phyloP scores from a whole-genome alignment of 2,113 vertebrate genomes.

The Dipodomys merriami region DNA sequence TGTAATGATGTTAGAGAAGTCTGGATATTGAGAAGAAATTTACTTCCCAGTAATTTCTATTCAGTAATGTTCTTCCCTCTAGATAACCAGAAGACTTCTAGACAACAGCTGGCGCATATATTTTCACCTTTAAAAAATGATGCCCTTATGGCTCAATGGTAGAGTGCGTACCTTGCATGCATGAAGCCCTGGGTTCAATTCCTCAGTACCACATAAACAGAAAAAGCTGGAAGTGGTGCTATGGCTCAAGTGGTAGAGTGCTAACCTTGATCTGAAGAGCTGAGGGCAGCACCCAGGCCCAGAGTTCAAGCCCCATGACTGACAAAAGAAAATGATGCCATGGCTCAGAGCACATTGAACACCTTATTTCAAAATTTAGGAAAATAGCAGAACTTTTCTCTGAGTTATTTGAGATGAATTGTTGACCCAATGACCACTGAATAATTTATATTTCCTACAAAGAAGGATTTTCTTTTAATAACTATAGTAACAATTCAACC shows the following conservation, averaged over 20 bases:
- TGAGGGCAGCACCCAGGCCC: no score
- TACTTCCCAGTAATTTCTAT: constrained; percentile 25
- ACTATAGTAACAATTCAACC: not conserved
- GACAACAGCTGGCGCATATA: not conserved
- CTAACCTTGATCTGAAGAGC: no score
- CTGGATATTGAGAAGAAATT: constrained; percentile 37
- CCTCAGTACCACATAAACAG: no score
- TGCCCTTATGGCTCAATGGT: no score
- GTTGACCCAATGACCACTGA: not conserved
- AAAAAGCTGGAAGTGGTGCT: no score
- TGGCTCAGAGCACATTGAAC: constrained; percentile 20
- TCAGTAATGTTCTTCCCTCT: constrained; percentile 27
- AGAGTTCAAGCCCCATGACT: no score
- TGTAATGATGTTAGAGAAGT: constrained; percentile 32
- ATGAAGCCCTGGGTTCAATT: no score
- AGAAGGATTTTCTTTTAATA: not conserved
- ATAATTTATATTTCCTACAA: constrained; percentile 42
- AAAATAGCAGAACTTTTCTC: constrained; percentile 1
- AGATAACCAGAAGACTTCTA: constrained; percentile 50
- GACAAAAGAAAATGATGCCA: not conserved
- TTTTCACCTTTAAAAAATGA: not conserved
- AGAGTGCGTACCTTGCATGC: no score
- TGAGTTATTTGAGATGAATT: constrained; percentile 17
- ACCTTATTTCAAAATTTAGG: constrained; percentile 27
- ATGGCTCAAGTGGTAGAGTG: no score